Base-by-base conservation (phyloP, 2,797 vertebrate genomes). In the Spondyliosoma cantharus region DNA sequence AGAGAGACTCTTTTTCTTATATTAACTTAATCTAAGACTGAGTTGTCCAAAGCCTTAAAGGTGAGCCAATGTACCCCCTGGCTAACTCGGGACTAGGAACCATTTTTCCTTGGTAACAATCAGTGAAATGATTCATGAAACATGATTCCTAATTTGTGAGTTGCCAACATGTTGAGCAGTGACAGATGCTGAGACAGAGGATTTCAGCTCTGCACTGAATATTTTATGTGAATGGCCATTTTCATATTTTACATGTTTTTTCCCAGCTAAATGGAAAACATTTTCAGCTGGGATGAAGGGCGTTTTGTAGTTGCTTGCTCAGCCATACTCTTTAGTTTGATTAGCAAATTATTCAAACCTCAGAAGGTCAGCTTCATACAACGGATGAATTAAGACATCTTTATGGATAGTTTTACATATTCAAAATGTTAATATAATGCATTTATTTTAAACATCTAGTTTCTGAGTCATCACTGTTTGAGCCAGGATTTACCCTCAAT, bases 391-490 rank as follows among this genome's bases (percentile, higher is more conserved):
- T 11, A 9, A 37, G 37, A 37, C 37, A 11, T 7, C 37, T 37
- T 9, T 37, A 9, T 37, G 37, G 11, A 37, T 37, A 37, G 37
- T 3, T 37, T 9, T 37, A 37, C 37, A 37, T 37, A 37, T 37
- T 37, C 37, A 37, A 37, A 37, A 8, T 37, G 37, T 37, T 19
- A 4, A 68, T 27, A 4, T 20, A n/a, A 46, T 45, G 66, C 12
- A 57, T 57, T 37, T 7, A 49, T 15, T 20, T 64, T n/a, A 32
- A 53, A 49, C n/a, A 15, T 17, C 19, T 49, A 16, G 0, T 46
- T 73, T 69, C 29, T 45, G 42, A 56, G 69, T 68, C 11, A 75
- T 71, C 20, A 25, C 19, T 13, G 8, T 25, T 43, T 32, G 13
- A 70, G 13, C 9, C 63, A 61, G 46, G 19, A 24, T 32, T 62